These are phyloP conservation scores for Gambusia holbrooki DNA, from an alignment of 2,113 vertebrate species.

Conservation along the genomic window DNA sequence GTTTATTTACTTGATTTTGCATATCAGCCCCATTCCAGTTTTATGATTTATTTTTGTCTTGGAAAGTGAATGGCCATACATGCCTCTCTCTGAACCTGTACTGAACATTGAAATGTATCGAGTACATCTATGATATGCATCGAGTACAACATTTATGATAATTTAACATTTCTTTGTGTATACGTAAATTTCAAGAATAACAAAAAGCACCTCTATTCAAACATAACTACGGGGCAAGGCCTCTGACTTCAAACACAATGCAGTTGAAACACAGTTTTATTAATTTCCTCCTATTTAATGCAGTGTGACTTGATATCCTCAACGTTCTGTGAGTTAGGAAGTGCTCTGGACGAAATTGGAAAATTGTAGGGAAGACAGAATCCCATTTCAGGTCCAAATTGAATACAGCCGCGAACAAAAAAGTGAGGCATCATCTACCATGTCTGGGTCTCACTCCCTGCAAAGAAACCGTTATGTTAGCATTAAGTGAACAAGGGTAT, in stretches of 20 bases:
- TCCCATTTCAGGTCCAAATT: constrained; percentile 55
- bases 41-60: too few relatives aligned
- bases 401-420: constrained; percentile 60
- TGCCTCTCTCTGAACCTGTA: too few relatives aligned
- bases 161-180: not conserved
- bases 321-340: constrained; percentile 16
- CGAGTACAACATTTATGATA: too few relatives aligned
- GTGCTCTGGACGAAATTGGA: constrained; percentile 42
- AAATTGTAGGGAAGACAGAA: constrained; percentile 35
- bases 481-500: constrained; percentile 29
- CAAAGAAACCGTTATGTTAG: constrained; percentile 26
- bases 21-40: too few relatives aligned
- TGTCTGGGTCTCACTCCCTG: constrained; percentile 20
- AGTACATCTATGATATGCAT: too few relatives aligned
- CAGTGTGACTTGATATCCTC: constrained; percentile 6
- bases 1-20: constrained; percentile 35
- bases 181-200: constrained; percentile 18
- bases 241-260: constrained; percentile 8
- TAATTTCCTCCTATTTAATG: constrained; percentile 17
- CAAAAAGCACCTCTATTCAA: constrained; percentile 12
- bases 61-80: too few relatives aligned
- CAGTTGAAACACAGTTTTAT: not conserved
- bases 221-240: not conserved
- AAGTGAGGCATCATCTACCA: constrained; percentile 38
- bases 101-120: too few relatives aligned